Conservation (phyloP, 1,140 invertebrate species). For the Amyelois transitella region DNA sequence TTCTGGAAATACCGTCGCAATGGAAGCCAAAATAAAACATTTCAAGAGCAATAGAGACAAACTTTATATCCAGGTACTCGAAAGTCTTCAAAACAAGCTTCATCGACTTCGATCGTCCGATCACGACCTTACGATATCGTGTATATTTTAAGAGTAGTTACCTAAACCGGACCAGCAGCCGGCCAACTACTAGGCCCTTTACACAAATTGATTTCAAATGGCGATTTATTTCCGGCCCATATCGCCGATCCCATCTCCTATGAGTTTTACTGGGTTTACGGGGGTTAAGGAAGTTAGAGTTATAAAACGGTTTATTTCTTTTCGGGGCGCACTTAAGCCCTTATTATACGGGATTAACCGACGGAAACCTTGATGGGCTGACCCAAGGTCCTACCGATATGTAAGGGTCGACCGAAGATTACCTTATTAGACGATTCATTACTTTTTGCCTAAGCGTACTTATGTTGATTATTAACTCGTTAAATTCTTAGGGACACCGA, state of each 20-base stretch:
- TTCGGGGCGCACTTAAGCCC: constrained; percentile 42
- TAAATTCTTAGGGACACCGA: no score
- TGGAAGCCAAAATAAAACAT: no score
- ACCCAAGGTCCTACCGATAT: not conserved
- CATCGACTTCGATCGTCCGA: no score
- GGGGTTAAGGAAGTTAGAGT: constrained; percentile 61
- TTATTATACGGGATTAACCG: constrained; percentile 43
- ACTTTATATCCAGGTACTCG: no score
- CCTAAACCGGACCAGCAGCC: constrained; percentile 1
- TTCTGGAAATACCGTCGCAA: no score
- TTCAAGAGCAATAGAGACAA: no score
- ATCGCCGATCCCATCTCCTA: constrained; percentile 69
- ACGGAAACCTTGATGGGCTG: constrained; percentile 1
- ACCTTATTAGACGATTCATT: not conserved
- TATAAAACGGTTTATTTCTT: constrained; percentile 72
- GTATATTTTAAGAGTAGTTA: not conserved
- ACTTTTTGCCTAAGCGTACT: not conserved
- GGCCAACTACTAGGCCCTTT: constrained; percentile 38
- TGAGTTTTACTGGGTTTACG: constrained; percentile 71
- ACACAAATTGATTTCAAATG: constrained; percentile 75
- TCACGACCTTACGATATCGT: not conserved
- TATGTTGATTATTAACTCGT: no score
- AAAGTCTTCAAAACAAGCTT: no score
- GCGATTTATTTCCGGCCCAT: constrained; percentile 71
- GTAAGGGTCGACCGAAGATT: not conserved